phyloP scores from a whole-genome alignment of 2,797 vertebrate species.

The Merluccius polli region DNA sequence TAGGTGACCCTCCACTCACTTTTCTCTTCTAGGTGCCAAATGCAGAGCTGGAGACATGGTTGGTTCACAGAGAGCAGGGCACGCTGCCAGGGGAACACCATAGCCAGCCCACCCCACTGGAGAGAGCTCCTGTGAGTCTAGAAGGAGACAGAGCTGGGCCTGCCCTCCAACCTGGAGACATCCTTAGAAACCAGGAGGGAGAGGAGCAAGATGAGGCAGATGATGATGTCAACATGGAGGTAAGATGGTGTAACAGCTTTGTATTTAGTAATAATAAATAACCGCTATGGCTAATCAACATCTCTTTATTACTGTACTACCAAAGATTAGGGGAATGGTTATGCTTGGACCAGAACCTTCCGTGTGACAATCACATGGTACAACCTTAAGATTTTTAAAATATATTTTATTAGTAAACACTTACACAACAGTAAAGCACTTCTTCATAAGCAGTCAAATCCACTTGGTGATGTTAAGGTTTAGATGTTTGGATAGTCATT shows the following conservation, averaged over 20 bases:
- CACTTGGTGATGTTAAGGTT: background rate
- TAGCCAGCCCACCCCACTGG: conserved; percentile 59
- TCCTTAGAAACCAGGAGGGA: background rate
- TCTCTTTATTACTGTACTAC: background rate
- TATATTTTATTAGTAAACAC: too few species aligned
- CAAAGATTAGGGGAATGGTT: background rate
- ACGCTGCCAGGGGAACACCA: conserved; percentile 63
- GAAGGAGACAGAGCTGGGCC: conserved; percentile 60
- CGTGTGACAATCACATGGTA: background rate
- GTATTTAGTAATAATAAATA: background rate
- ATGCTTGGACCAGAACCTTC: background rate
- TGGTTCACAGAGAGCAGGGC: conserved; percentile 84
- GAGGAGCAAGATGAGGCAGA: conserved; percentile 51
- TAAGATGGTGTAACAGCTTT: conserved; percentile 44
- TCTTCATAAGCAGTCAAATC: background rate
- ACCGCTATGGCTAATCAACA: background rate
- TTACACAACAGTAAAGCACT: background rate
- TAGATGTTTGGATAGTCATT: too few species aligned
- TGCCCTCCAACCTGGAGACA: conserved; percentile 46
- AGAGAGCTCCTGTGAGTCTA: conserved; percentile 61
- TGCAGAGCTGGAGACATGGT: conserved; percentile 83
- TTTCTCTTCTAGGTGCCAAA: conserved; percentile 72
- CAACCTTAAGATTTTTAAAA: background rate
- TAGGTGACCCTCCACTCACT: too few species aligned
- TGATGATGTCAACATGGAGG: conserved; percentile 78